These are phyloP conservation scores for Microtus californicus DNA, from an alignment of 2,797 vertebrate genomes.

Conservation along the genomic window DNA sequence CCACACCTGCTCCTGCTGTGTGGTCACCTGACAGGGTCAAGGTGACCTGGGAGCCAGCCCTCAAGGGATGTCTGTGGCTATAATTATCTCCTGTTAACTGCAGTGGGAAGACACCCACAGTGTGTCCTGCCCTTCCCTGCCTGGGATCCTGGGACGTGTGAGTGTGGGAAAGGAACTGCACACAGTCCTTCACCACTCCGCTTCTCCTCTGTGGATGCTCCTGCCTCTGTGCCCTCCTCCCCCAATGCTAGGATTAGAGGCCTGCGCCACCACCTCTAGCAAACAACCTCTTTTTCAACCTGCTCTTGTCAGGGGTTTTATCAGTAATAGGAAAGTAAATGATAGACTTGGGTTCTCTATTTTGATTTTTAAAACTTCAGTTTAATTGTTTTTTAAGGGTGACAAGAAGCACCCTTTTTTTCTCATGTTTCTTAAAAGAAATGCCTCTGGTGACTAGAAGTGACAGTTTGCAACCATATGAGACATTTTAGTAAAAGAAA, in stretches of 20 bases:
- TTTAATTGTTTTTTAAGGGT: no score
- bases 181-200: background rate
- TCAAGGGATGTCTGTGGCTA: background rate
- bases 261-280: fast-evolving
- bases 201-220: background rate
- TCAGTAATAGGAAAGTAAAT: no score
- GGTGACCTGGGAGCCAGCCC: background rate
- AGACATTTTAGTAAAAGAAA: no score
- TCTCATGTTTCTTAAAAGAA: no score
- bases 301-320: no score
- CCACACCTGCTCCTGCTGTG: background rate
- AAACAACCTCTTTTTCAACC: no score
- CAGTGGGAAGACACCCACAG: background rate
- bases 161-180: background rate
- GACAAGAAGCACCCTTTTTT: no score
- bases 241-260: no score
- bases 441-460: no score
- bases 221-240: background rate
- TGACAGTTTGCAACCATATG: no score
- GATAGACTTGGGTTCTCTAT: no score
- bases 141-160: background rate
- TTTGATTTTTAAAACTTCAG: no score
- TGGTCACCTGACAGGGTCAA: background rate
- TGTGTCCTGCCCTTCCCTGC: background rate
- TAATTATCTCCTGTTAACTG: background rate